Percentiles rank a stretch among this genome's conserved stretches.
These are phyloP conservation scores for Cephus sareptanus DNA, from an alignment of 2,888 invertebrate genomes.

Conservation along the genomic window DNA sequence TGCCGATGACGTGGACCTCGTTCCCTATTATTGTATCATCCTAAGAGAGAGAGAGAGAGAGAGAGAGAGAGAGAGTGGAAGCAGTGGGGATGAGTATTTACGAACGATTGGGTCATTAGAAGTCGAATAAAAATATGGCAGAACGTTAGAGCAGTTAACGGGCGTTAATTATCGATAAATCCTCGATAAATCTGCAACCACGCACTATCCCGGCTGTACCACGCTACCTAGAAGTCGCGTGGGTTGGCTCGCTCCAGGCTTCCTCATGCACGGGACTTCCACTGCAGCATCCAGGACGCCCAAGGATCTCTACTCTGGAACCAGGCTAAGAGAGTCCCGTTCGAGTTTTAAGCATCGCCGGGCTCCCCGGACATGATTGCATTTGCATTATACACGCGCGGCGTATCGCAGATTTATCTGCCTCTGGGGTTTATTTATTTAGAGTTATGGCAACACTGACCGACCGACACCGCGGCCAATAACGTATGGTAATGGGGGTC, in stretches of 20 bases:
- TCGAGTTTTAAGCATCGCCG: constrained; percentile 22
- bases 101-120: neutral
- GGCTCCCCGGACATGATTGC: constrained; percentile 57
- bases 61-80: neutral
- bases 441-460: constrained; percentile 63
- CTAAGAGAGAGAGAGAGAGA: neutral
- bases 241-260: neutral
- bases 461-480: constrained; percentile 49
- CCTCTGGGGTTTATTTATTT: constrained; percentile 62
- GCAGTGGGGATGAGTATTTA: neutral
- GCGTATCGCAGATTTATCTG: constrained; percentile 58
- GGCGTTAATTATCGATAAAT: neutral
- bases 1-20: neutral
- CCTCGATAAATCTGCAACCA: neutral
- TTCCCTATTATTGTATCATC: neutral
- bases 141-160: neutral
- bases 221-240: neutral
- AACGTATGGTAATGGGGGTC: constrained; percentile 61
- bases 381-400: constrained; percentile 65
- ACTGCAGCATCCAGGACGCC: neutral
- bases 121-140: neutral
- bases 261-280: neutral
- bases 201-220: neutral
- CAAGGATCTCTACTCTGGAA: neutral
- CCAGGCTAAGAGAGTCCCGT: constrained; percentile 3